phyloP scores from a whole-genome alignment of 2,888 invertebrate genomes.

The Amblyteles armatorius region DNA sequence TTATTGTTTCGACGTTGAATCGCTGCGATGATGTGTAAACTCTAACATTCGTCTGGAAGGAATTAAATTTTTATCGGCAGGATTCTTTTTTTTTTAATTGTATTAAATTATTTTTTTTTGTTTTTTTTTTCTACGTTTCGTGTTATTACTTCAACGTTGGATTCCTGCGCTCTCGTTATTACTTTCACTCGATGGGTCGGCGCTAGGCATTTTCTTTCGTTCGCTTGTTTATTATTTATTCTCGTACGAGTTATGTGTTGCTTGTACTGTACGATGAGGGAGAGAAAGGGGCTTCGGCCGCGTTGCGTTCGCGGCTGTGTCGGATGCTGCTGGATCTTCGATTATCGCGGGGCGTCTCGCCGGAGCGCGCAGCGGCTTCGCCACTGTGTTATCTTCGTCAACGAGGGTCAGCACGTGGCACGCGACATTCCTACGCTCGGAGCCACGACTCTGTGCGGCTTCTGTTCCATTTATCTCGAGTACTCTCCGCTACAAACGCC shows the following conservation, averaged over 20 bases:
- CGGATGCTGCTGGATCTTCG: conserved; percentile 32
- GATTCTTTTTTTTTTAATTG: not conserved
- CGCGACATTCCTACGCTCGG: conserved; percentile 59
- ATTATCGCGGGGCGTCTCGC: conserved; percentile 41
- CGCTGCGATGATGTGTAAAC: not conserved
- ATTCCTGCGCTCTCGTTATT: conserved; percentile 37
- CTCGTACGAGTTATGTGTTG: not conserved
- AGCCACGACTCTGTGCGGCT: conserved; percentile 50
- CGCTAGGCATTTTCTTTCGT: conserved; percentile 25
- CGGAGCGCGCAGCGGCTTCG: conserved; percentile 8
- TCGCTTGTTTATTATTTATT: not conserved
- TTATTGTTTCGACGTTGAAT: too few relatives aligned
- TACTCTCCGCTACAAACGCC: conserved; percentile 21
- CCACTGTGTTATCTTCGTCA: conserved; percentile 47
- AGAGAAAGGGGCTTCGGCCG: not conserved
- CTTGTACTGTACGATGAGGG: not conserved
- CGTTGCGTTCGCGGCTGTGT: not conserved
- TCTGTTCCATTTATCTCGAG: conserved; percentile 63
- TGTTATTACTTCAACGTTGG: not conserved
- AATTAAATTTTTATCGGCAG: not conserved
- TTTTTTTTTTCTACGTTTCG: not conserved
- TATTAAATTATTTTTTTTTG: too few relatives aligned
- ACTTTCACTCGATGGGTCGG: conserved; percentile 57
- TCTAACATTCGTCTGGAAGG: not conserved
- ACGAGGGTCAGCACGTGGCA: conserved; percentile 65